Evolutionary conservation across 2,113 vertebrate species (phyloP), one percentile per base, ranked within the genome.

Genomic region (Cyphomyrus plagiostoma): DNA sequence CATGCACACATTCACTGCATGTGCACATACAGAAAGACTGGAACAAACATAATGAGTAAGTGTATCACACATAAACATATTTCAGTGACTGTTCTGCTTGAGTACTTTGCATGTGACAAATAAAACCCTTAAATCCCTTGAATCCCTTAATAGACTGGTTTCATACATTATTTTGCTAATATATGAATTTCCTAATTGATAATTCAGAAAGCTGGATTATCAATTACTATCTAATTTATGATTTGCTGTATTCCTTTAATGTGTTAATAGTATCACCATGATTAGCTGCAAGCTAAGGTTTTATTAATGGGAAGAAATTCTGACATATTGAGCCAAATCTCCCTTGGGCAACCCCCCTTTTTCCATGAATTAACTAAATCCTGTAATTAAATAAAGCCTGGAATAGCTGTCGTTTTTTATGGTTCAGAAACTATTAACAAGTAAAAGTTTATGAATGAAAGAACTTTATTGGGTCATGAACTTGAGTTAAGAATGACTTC

Each of bases 321-420:
- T 21, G 45, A 46, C 82, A 84, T 84, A 48, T 42, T 84, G 82
- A 48, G 82, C 82, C 45, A 84, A 84, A 84, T 46, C 82, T 84
- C 82, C 82, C 82, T 48, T 84, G 23, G 39, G 39, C 35, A 83
- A 83, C 53, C 58, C 39, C 39, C 45, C 19, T 8, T 84, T n/a
- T 48, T 77, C 70, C 30, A 39, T 80, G 74, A 80, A 80, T 80
- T 80, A 80, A 80, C 74, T 42, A 80, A 80, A 80, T 80, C 74
- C 39, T 80, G 74, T 80, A 80, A 80, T 80, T 80, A 80, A 80
- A 80, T 80, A 80, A 80, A 80, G 74, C 74, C 74, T 80, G 70
- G 11, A 77, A 80, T 42, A 80, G 35, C 74, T 80, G 35, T 77
- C 39, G 70, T 42, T 80, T 80, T 77, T 35, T 42, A 80, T 10